phyloP scores from a whole-genome alignment of 92 coral and sea anemone species.

The Palythoa caribaeorum region DNA sequence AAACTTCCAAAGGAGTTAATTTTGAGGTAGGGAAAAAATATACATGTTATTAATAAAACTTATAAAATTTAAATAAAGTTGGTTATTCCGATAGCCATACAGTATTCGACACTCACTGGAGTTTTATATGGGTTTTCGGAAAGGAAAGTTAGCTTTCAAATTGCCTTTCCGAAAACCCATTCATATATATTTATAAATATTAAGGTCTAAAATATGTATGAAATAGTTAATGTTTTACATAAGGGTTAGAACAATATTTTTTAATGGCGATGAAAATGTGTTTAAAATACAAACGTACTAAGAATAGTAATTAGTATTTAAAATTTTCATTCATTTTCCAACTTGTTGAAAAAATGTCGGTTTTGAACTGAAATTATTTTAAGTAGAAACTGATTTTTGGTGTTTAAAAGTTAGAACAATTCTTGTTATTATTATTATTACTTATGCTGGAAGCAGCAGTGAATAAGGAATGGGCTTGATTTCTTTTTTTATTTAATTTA shows the following conservation, averaged over 20 bases:
- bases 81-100: no score
- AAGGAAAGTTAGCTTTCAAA: no score
- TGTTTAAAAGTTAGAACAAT: no score
- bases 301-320: neutral
- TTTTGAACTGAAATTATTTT: neutral
- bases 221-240: neutral
- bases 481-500: no score
- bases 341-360: neutral
- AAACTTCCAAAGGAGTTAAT: constrained; percentile 98
- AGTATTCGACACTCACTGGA: no score
- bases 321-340: neutral
- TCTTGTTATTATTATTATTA: no score
- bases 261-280: neutral
- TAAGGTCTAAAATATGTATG: neutral
- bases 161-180: no score
- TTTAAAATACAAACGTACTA: neutral
- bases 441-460: no score
- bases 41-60: neutral
- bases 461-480: no score
- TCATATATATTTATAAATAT: no score
- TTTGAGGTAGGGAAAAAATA: constrained; percentile 69
- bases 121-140: no score
- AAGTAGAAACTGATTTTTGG: neutral
- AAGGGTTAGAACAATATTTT: neutral
- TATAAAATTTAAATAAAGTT: no score